These are phyloP conservation scores for Drosophila asahinai DNA, from an alignment of 1,140 invertebrate genomes.

Conservation along the genomic window DNA sequence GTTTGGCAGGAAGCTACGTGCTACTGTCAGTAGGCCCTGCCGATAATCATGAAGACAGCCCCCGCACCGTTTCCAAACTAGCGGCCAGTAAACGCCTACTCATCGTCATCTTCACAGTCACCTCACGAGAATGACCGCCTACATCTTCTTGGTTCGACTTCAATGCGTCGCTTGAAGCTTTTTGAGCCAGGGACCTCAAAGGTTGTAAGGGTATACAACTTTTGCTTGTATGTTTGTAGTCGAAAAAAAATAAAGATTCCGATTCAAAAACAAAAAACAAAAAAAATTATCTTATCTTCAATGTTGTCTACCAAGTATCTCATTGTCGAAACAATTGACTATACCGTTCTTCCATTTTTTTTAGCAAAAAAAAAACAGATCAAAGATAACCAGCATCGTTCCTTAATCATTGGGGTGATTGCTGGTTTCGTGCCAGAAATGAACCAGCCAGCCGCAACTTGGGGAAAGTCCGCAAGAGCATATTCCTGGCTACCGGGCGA, in stretches of 20 bases:
- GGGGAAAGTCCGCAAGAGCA: constrained; percentile 20
- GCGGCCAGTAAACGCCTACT: constrained; percentile 64
- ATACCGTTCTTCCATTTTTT: constrained; percentile 35
- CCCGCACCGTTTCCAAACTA: constrained; percentile 4
- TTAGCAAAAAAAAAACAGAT: constrained; percentile 70
- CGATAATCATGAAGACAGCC: constrained; percentile 32
- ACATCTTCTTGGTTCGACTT: not conserved
- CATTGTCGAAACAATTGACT: not conserved
- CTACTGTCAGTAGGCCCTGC: constrained; percentile 20
- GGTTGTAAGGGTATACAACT: not conserved
- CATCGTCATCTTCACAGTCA: constrained; percentile 43
- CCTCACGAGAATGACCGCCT: not conserved
- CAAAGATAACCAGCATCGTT: constrained; percentile 65
- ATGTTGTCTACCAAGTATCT: not conserved
- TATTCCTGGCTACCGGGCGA: constrained; percentile 2
- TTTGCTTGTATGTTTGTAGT: not conserved
- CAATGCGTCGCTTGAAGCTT: constrained; percentile 23
- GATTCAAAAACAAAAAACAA: too few species aligned
- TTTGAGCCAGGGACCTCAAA: not conserved
- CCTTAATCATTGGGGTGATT: constrained; percentile 56
- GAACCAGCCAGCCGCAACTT: constrained; percentile 16
- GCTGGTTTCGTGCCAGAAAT: constrained; percentile 67
- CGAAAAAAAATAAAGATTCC: not conserved
- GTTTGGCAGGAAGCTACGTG: constrained; percentile 58
- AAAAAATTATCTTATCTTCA: not conserved